Conservation (phyloP, 92 coral and sea anemone genomes). For the Phenganax stokvisi region DNA sequence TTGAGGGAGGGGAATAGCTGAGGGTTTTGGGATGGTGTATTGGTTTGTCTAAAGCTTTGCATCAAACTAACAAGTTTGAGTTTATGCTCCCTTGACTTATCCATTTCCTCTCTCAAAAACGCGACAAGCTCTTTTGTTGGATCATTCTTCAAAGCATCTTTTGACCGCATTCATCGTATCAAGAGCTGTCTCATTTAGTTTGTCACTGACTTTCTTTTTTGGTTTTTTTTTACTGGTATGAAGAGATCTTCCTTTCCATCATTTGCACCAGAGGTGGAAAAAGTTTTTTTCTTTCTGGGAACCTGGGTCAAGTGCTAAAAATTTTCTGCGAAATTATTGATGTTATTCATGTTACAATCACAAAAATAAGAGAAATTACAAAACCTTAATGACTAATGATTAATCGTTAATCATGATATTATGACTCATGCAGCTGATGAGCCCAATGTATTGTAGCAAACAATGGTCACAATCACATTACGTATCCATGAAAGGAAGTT, state of each 20-base stretch:
- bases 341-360: neutral
- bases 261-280: neutral
- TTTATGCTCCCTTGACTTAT: slow-evolving; percentile 7
- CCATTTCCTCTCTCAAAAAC: slow-evolving; percentile 21
- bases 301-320: neutral
- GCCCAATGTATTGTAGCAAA: neutral
- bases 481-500: slow-evolving; percentile 18
- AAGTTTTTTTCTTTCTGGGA: slow-evolving; percentile 27
- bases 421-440: neutral
- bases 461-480: neutral
- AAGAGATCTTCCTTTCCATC: neutral
- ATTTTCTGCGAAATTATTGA: slow-evolving; percentile 1
- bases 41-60: no score
- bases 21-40: no score
- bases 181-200: neutral
- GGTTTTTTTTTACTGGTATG: neutral
- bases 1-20: no score
- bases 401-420: neutral
- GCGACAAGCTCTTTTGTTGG: slow-evolving; percentile 17
- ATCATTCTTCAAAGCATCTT: slow-evolving; percentile 8
- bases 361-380: neutral
- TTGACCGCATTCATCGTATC: slow-evolving; percentile 15
- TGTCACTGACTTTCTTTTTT: neutral
- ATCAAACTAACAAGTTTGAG: neutral
- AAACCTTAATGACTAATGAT: neutral